Percentiles rank a stretch among this genome's conserved stretches.
Conservation (phyloP, 1,140 invertebrate genomes). For the Magallana angulata region DNA sequence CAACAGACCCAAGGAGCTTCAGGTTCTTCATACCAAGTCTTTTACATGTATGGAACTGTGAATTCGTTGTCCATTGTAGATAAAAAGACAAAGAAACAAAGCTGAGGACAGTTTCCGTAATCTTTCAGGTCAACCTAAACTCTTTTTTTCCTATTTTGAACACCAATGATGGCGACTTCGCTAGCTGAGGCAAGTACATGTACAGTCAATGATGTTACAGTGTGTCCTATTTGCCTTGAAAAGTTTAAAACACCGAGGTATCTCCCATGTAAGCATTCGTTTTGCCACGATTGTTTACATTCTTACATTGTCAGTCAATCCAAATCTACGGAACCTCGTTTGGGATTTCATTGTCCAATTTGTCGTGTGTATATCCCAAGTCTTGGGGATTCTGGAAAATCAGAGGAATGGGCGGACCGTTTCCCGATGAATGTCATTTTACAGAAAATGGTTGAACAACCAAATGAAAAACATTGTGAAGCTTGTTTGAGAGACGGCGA, state of each 20-base stretch:
- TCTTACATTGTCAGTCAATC: background rate
- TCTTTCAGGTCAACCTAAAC: too few species aligned
- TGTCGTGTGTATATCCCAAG: background rate
- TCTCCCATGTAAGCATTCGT: background rate
- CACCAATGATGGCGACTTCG: too few species aligned
- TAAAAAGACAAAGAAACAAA: too few species aligned
- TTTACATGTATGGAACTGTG: too few species aligned
- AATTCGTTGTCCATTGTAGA: too few species aligned
- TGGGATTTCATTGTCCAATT: background rate
- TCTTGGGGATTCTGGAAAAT: background rate
- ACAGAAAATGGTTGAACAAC: background rate
- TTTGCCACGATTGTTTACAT: background rate
- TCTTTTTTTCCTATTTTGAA: too few species aligned
- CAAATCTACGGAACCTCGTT: conserved; percentile 19
- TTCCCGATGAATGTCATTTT: background rate
- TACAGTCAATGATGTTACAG: background rate
- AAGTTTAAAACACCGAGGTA: background rate
- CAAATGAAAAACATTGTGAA: background rate
- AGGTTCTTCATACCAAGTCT: too few species aligned
- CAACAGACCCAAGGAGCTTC: too few species aligned
- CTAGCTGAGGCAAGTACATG: too few species aligned
- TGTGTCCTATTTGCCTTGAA: background rate
- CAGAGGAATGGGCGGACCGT: background rate
- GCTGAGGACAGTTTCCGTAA: too few species aligned
- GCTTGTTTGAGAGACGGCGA: background rate